Evolutionary conservation across 2,797 vertebrate species (phyloP), one percentile per base, ranked within the genome.

Genomic region (Synaphobranchus kaupii): DNA sequence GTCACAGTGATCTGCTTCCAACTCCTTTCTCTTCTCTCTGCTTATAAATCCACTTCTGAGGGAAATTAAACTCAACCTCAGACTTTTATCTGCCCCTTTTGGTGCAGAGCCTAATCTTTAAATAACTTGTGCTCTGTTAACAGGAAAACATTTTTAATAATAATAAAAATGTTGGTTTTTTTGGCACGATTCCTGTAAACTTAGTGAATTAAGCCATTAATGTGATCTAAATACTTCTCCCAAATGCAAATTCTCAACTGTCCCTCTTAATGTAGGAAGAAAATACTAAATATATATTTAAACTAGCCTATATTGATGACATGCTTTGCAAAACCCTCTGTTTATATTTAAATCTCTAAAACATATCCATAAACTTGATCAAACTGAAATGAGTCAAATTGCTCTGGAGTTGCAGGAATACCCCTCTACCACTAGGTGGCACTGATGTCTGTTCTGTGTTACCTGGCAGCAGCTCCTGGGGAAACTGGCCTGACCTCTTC

Each of bases 371-470:
- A 71, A 71, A 71, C n/a, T 34, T 13, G 28, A 68, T 68, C 20
- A 34, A 31, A 31, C 12, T 71, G 68, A 71, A 71, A 71, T 71
- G n/a, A 34, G 28, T 0, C 13, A 76, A 7, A 76, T 76, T 76
- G 34, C 34, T 4, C 39, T 48, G 17, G 9, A 25, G 20, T 5
- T 47, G 76, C 44, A 22, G 28, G 81, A 66, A 34, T 6, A 47
- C 58, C n/a, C 86, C 3, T 12, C 3, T 0, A 63, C 87, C 94
- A 93, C 90, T 90, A 94, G 93, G 90, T 93, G 93, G 93, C 0
- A 90, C 90, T 92, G 84, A 86, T 47, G 84, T 34, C 34, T 50
- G 44, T 85, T 3, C n/a, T 78, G 15, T 2, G 52, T 60, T 20
- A 85, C 44, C 28, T 87, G 31, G 52, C 68, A 7, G 13, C 82